Evolutionary conservation across 2,888 invertebrate species (phyloP), one percentile per base, ranked within the genome.

Genomic region (Mamestra brassicae): DNA sequence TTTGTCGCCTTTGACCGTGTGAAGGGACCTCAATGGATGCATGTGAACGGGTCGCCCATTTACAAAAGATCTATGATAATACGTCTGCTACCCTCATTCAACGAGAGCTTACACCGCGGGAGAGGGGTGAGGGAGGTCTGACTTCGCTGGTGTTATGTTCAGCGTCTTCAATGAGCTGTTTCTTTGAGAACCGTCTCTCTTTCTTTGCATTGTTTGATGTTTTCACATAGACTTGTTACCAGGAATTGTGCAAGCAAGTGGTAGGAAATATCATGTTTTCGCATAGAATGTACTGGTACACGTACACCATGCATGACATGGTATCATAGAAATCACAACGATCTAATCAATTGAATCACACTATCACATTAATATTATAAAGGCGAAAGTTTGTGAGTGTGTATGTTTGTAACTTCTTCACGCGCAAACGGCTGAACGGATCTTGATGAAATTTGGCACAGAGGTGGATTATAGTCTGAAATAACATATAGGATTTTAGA

Each of bases 1-100:
- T 96, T 96, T 96, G 95, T 95, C 93, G 92, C 92, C 90, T 94
- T 91, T 93, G 95, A 95, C 95, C 96, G 96, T 95, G 95, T 94
- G 95, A 96, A 95, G 94, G 94, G 94, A 92, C 90, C 93, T 96
- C 94, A 96, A 96, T 96, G 96, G 94, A 92, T 94, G 91, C 93
- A 94, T 95, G 94, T 94, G 94, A 92, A 91, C 88, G 89, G 86
- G 82, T 76, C 89, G 90, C 70, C 94, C 92, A 91, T 70, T 90
- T 78, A 87, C 73, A 75, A 84, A 83, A 89, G 95, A 92, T 65
- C 93, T 90, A 69, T 89, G 86, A 87, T 86, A 86, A 86, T 83
- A 82, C 85, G 81, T 80, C 78, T 52, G 76, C 76, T 68, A 76
- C 80, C 87, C 86, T 87, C 83, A 81, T 71, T 74, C 50, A 61